A percentile compares a stretch with the other conserved stretches of the same genome.
phyloP scores from a whole-genome alignment of 1,140 invertebrate species.

The Trigoniulus corallinus region DNA sequence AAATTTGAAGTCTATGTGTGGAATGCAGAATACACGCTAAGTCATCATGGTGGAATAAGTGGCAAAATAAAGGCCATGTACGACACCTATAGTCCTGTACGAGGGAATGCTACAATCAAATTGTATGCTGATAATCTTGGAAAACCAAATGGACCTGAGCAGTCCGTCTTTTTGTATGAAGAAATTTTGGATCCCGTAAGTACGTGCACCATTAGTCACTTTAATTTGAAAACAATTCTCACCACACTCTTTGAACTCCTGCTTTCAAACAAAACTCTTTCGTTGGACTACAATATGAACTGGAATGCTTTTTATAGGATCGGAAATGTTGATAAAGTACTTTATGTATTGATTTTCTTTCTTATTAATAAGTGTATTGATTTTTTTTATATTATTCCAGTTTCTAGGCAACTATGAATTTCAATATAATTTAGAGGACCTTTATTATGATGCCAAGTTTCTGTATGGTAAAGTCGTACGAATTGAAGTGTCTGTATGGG shows the following conservation, averaged over 20 bases:
- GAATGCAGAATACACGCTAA: conserved; percentile 23
- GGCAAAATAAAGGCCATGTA: conserved; percentile 22
- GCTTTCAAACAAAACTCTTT: no score
- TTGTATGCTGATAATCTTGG: conserved; percentile 11
- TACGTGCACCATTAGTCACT: no score
- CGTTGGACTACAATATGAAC: no score
- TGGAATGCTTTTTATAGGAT: neutral
- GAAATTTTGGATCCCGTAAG: neutral
- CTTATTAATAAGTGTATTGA: no score
- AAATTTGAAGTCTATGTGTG: conserved; percentile 27
- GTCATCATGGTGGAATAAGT: conserved; percentile 22
- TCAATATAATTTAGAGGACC: neutral
- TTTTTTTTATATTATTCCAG: neutral
- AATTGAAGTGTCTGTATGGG: conserved; percentile 22
- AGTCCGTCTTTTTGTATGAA: neutral
- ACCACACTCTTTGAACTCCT: neutral
- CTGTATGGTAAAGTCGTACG: conserved; percentile 16
- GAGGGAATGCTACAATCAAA: conserved; percentile 23
- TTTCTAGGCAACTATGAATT: neutral
- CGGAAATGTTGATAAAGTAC: neutral
- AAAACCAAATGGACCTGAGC: neutral
- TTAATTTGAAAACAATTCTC: neutral
- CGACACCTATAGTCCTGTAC: conserved; percentile 20
- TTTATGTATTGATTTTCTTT: neutral
- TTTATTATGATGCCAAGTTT: neutral